A percentile compares a stretch with the other conserved stretches of the same genome.
Evolutionary conservation across 2,113 vertebrate species (phyloP).

Genomic region (Aix galericulata): DNA sequence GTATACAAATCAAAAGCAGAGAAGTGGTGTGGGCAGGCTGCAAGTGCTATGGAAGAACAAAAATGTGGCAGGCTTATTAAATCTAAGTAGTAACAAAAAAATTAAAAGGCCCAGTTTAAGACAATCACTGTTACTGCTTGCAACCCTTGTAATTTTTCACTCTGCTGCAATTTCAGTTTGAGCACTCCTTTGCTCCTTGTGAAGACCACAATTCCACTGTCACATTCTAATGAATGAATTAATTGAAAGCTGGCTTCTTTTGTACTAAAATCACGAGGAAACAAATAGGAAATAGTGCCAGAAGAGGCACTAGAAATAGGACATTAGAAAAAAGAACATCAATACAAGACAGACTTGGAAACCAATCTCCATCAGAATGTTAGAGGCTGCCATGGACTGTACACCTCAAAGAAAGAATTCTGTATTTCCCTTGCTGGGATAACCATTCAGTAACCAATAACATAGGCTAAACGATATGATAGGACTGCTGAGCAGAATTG

Average conservation of each 20-base stretch:
- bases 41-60: not conserved
- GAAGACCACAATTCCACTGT: not conserved
- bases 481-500: not conserved
- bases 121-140: not conserved
- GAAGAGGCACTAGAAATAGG: not conserved
- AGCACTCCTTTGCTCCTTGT: not conserved
- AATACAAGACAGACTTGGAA: not conserved
- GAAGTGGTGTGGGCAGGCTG: not conserved
- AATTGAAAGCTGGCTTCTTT: not conserved
- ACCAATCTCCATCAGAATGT: no score
- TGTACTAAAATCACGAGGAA: not conserved
- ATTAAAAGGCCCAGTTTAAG: not conserved
- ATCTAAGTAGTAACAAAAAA: not conserved
- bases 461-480: not conserved
- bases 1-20: not conserved
- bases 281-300: not conserved
- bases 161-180: not conserved
- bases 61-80: not conserved
- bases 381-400: not conserved
- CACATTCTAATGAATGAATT: not conserved
- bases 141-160: not conserved
- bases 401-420: not conserved
- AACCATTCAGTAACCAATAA: not conserved
- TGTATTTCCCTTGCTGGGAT: not conserved
- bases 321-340: not conserved